phyloP scores from a whole-genome alignment of 92 coral and sea anemone genomes.

The Parazoanthus atlanticus region DNA sequence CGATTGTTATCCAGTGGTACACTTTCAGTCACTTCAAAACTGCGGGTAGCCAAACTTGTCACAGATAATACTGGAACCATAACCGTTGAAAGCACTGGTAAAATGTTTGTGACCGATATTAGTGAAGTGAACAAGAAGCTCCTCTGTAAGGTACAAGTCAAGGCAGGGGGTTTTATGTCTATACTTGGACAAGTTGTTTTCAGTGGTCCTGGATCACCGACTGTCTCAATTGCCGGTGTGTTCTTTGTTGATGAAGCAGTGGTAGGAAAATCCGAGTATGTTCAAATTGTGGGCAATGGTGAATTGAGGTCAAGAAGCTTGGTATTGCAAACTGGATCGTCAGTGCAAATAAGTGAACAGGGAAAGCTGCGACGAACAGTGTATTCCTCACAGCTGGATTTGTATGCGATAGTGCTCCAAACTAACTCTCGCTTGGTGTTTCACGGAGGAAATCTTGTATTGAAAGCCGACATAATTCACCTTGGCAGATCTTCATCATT shows the following conservation, averaged over 20 bases:
- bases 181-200: conserved; percentile 43
- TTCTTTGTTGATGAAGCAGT: conserved; percentile 39
- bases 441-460: conserved; percentile 18
- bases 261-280: conserved; percentile 30
- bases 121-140: conserved; percentile 39
- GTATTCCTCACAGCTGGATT: conserved; percentile 14
- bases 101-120: conserved; percentile 32
- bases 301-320: conserved; percentile 50
- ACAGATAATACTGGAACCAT: conserved; percentile 64
- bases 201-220: conserved; percentile 55
- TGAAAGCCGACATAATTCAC: conserved; percentile 41
- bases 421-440: conserved; percentile 47
- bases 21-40: conserved; percentile 47
- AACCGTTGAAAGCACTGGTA: conserved; percentile 33
- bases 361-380: conserved; percentile 46
- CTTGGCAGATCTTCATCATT: conserved; percentile 40
- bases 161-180: conserved; percentile 45
- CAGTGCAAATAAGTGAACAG: conserved; percentile 38
- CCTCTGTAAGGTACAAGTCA: conserved; percentile 58
- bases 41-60: conserved; percentile 43
- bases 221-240: conserved; percentile 52
- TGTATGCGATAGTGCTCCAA: conserved; percentile 34
- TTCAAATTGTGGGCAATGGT: conserved; percentile 45
- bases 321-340: conserved; percentile 43
- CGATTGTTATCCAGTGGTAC: conserved; percentile 33